Conservation (phyloP, 2,797 vertebrate genomes). For the Octomys mimax region DNA sequence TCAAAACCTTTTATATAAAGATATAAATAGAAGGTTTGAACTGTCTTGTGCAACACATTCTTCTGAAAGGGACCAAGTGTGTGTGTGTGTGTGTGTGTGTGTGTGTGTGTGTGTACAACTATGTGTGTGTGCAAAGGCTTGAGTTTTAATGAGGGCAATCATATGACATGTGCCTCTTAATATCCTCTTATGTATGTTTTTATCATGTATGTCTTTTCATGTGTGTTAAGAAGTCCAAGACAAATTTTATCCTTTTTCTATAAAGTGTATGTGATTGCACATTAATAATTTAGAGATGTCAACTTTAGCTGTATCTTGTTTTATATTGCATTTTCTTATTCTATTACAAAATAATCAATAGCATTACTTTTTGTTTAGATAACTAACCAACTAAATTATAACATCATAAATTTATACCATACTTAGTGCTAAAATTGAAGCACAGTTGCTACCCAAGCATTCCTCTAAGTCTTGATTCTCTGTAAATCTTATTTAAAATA, state of each 20-base stretch:
- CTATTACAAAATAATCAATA: neutral
- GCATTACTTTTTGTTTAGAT: neutral
- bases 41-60: neutral
- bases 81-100: neutral
- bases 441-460: neutral
- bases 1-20: neutral
- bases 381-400: conserved; percentile 10
- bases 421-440: conserved; percentile 33
- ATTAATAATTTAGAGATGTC: conserved; percentile 3
- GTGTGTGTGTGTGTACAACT: neutral
- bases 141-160: neutral
- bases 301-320: conserved; percentile 12
- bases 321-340: neutral
- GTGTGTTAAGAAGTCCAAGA: neutral
- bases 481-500: neutral
- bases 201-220: neutral
- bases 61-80: neutral
- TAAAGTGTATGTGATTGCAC: neutral
- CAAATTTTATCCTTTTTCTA: neutral
- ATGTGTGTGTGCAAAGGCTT: neutral
- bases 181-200: neutral
- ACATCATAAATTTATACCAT: neutral
- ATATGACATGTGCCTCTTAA: neutral
- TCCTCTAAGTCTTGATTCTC: neutral
- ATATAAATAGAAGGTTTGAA: neutral